These are phyloP conservation scores for Neoitamus cyanurus DNA, from an alignment of 2,888 invertebrate species.

Conservation along the genomic window DNA sequence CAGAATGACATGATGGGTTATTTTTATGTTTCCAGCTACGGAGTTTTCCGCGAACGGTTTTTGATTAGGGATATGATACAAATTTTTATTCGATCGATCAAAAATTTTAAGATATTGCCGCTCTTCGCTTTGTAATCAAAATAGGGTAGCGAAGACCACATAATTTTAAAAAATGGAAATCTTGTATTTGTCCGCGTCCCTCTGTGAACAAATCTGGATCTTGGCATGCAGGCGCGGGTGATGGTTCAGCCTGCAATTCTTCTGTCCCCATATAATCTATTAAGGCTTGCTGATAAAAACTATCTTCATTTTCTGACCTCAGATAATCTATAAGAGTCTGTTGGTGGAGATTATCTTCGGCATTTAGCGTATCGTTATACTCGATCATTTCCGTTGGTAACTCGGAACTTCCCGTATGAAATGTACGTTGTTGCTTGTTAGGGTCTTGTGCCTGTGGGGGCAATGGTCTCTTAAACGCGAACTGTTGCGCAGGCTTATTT, in stretches of 20 bases:
- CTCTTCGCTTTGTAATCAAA: background rate
- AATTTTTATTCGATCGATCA: background rate
- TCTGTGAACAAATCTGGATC: background rate
- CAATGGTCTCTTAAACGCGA: background rate
- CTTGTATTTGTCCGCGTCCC: background rate
- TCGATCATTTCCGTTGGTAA: background rate
- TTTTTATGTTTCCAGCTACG: conserved; percentile 24
- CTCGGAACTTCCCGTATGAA: background rate
- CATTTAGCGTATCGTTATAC: background rate
- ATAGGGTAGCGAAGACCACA: background rate
- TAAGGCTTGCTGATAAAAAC: no score
- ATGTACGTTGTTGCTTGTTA: background rate
- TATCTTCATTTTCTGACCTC: no score
- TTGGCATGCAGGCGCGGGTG: background rate
- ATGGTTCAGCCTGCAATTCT: background rate
- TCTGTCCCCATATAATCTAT: background rate
- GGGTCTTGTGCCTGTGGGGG: background rate
- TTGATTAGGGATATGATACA: background rate
- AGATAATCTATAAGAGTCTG: background rate
- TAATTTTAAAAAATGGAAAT: background rate
- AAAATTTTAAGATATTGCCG: background rate
- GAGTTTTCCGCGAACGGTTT: conserved; percentile 33
- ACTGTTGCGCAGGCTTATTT: background rate
- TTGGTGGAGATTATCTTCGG: background rate
- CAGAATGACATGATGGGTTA: conserved; percentile 45